Conservation (phyloP, 2,888 invertebrate species). For the Polietes domitor region DNA sequence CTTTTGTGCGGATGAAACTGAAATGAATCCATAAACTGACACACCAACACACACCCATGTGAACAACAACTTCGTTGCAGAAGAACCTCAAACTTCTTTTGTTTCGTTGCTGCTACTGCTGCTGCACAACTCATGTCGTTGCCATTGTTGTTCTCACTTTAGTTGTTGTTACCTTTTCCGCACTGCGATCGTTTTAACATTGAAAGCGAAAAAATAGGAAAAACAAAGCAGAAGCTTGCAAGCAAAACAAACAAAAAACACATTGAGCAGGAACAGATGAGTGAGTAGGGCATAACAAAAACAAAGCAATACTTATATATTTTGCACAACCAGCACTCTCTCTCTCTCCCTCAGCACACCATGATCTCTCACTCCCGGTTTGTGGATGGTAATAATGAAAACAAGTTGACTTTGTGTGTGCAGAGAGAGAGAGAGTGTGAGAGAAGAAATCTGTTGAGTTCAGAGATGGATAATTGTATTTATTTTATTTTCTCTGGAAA, state of each 20-base stretch:
- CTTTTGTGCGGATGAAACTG: conserved; percentile 42
- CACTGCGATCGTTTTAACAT: conserved; percentile 48
- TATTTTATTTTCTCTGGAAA: neutral
- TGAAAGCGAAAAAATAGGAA: conserved; percentile 41
- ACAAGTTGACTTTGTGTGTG: neutral
- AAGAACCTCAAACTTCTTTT: conserved; percentile 62
- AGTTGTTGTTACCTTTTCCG: conserved; percentile 14
- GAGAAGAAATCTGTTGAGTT: neutral
- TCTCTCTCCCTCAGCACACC: neutral
- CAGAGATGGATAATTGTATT: conserved; percentile 12
- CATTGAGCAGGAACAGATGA: conserved; percentile 37
- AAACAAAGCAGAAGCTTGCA: conserved; percentile 31
- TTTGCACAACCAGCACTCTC: neutral
- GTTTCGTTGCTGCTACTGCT: conserved; percentile 36
- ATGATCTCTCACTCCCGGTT: neutral
- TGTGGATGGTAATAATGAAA: conserved; percentile 20
- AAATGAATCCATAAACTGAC: conserved; percentile 2
- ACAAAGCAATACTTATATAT: conserved; percentile 15
- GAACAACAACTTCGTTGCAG: conserved; percentile 22
- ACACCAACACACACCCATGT: neutral
- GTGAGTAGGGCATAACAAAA: no score
- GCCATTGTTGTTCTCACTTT: conserved; percentile 29
- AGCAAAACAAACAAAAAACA: conserved; percentile 20
- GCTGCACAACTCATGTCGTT: no score
- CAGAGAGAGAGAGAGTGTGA: conserved; percentile 1